Percentiles rank a stretch among this genome's conserved stretches.
phyloP scores from a whole-genome alignment of 2,113 vertebrate genomes.

The Centropristis striata region DNA sequence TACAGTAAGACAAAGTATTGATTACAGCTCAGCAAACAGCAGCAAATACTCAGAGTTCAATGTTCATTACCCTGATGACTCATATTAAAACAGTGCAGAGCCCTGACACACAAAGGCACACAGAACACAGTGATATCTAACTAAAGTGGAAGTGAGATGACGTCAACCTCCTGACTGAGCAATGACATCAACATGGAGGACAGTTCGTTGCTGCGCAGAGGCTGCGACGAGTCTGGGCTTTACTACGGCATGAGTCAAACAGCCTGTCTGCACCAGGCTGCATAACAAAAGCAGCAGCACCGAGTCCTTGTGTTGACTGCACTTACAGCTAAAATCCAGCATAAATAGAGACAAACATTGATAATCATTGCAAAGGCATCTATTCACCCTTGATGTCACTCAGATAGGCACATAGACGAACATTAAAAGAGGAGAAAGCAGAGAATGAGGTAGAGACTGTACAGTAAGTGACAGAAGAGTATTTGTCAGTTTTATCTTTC shows the following conservation, averaged over 20 bases:
- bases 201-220: background rate
- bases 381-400: background rate
- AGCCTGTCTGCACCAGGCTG: background rate
- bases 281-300: background rate
- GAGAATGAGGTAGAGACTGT: background rate
- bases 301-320: background rate
- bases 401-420: background rate
- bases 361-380: background rate
- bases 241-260: background rate
- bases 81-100: background rate
- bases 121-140: background rate
- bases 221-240: background rate
- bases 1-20: background rate
- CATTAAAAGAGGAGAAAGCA: no score
- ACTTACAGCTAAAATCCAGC: background rate
- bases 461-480: background rate
- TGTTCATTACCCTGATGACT: conserved; percentile 25
- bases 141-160: background rate
- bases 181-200: conserved; percentile 1
- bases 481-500: background rate
- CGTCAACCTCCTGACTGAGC: background rate
- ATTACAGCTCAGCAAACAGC: conserved; percentile 17
- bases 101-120: background rate
- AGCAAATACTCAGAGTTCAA: conserved; percentile 10
- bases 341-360: background rate